Evolutionary conservation across 2,113 vertebrate genomes (phyloP), one percentile per base, ranked within the genome.

Genomic region (Lycocorax pyrrhopterus): DNA sequence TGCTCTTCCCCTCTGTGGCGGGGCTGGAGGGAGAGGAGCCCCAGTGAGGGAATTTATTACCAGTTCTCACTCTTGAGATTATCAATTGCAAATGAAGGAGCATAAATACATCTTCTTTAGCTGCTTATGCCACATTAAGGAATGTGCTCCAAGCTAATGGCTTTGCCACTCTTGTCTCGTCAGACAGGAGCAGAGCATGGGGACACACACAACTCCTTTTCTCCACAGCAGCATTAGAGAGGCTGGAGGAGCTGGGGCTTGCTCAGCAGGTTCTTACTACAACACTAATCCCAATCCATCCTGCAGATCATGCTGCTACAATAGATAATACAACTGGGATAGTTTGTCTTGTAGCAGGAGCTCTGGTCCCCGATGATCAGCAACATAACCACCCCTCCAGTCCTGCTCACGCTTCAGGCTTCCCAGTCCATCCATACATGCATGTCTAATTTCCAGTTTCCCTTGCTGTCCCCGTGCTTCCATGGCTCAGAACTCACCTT

Each of bases 31-130:
- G 89, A 94, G 20, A 60, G 91, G 23, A 94, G 89, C 81, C 93
- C 93, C 96, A 58, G 86, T 6, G 95, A 94, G 93, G 52, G 55
- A 87, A 96, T 94, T 96, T 92, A 97, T 97, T 92, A 75, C 93
- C 94, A 95, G 87, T 37, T 75, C 95, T 82, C 93, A 55, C 84
- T 94, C 91, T 72, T 16, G 87, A 92, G 96, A 95, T 97, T 92
- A 95, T 94, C 94, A 94, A 46, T 30, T 95, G 93, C 74, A 94
- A 96, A 96, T 84, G 93, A 95, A 95, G 66, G 77, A 82, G 73
- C 93, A 91, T 94, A 95, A 96, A 97, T 96, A 95, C 77, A 39
- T 95, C 95, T 94, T 75, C 94, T 94, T 92, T 64, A 94, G 94
- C 96, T 90, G 96, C 95, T 95, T 87, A 55, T 64, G 77, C 87